Percentiles rank a stretch among this genome's conserved stretches.
phyloP scores from a whole-genome alignment of 2,113 vertebrate genomes.

The Coreoperca whiteheadi region DNA sequence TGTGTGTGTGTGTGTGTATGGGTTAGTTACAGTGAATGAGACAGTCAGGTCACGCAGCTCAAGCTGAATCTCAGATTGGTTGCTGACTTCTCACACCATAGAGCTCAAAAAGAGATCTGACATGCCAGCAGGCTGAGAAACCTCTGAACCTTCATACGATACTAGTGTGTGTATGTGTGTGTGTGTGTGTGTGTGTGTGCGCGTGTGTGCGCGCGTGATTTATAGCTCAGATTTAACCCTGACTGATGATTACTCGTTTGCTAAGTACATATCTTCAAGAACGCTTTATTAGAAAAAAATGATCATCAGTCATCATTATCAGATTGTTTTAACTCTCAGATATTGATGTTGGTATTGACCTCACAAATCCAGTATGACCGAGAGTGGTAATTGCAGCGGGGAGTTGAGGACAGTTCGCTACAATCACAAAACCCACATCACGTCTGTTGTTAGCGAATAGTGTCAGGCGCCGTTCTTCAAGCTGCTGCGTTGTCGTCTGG shows the following conservation, averaged over 20 bases:
- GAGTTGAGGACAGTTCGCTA: too few species aligned
- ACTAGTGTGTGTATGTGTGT: conserved; percentile 1
- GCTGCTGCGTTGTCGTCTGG: background rate
- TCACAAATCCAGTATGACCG: too few species aligned
- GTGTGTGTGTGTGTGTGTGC: background rate
- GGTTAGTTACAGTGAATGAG: conserved; percentile 8
- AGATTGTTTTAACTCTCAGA: background rate
- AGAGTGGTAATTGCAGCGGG: too few species aligned
- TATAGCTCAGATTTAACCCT: background rate
- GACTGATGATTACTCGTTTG: background rate
- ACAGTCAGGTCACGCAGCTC: conserved; percentile 44
- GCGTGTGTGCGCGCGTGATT: background rate
- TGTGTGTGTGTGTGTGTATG: conserved; percentile 14
- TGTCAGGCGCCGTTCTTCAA: background rate
- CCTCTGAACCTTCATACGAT: conserved; percentile 22
- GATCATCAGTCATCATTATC: background rate
- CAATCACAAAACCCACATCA: background rate
- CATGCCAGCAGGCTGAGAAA: conserved; percentile 49
- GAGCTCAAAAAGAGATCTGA: conserved; percentile 30
- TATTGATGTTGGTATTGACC: too few species aligned
- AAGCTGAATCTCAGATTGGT: conserved; percentile 46
- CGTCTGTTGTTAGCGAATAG: background rate
- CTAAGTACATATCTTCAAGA: background rate
- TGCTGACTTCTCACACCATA: conserved; percentile 52
- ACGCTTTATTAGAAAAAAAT: background rate